These are phyloP conservation scores for Picathartes gymnocephalus DNA, from an alignment of 2,113 vertebrate species.

Conservation along the genomic window DNA sequence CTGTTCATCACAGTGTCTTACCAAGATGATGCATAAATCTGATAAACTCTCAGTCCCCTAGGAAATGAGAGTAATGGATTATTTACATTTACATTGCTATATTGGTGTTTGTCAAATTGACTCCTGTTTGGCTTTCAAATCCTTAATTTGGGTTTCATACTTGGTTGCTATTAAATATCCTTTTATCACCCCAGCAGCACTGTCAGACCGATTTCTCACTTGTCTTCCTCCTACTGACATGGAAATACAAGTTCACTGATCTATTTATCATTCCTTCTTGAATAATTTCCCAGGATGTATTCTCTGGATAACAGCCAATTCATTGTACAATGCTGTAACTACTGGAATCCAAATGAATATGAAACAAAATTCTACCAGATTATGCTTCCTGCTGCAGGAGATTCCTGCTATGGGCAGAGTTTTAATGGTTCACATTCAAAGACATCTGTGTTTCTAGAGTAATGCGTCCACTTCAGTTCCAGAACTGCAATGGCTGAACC, in stretches of 20 bases:
- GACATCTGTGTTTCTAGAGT: neutral
- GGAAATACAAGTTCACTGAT: slow-evolving; percentile 4
- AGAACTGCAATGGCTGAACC: neutral
- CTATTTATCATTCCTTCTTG: neutral
- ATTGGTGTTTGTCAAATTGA: slow-evolving; percentile 22
- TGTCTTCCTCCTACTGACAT: neutral
- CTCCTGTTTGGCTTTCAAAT: neutral
- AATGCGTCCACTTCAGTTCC: neutral
- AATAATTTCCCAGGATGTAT: neutral
- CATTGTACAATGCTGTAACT: neutral
- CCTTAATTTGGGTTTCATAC: slow-evolving; percentile 17
- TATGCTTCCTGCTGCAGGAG: neutral
- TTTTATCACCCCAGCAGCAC: neutral
- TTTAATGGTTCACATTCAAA: neutral
- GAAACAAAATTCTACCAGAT: neutral
- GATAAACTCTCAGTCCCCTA: neutral
- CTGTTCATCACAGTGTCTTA: neutral
- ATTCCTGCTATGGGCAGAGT: neutral
- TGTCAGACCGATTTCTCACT: neutral
- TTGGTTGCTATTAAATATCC: neutral
- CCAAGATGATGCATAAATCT: neutral
- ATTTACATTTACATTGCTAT: neutral
- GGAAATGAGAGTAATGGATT: neutral
- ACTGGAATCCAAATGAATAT: neutral
- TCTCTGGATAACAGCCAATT: neutral